These are phyloP conservation scores for Pseudococcus viburni DNA, from an alignment of 2,888 invertebrate species.

Conservation along the genomic window DNA sequence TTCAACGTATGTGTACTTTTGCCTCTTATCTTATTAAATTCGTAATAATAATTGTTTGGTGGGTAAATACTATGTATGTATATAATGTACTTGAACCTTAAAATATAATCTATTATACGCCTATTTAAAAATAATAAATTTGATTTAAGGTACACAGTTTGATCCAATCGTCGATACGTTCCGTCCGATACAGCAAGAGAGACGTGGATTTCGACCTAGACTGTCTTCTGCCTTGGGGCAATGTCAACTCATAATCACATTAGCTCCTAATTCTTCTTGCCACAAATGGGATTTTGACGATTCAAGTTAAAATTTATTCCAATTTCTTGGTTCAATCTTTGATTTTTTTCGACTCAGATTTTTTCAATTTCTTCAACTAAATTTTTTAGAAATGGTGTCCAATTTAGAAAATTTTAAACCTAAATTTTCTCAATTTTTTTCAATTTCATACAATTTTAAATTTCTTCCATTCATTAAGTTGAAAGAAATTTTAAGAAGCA, in stretches of 20 bases:
- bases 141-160: not conserved
- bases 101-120: slow-evolving; percentile 9
- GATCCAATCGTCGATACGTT: not conserved
- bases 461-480: too few relatives aligned
- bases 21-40: not conserved
- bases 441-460: too few relatives aligned
- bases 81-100: slow-evolving; percentile 6
- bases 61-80: not conserved
- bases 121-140: not conserved
- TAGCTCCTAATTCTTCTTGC: too few relatives aligned
- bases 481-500: too few relatives aligned
- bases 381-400: too few relatives aligned
- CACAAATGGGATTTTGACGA: too few relatives aligned
- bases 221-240: slow-evolving; percentile 6
- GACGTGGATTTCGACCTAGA: not conserved
- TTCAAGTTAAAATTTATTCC: too few relatives aligned
- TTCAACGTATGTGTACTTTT: not conserved
- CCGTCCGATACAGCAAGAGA: not conserved
- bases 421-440: too few relatives aligned
- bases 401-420: too few relatives aligned
- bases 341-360: too few relatives aligned
- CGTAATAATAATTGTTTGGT: not conserved
- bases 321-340: too few relatives aligned
- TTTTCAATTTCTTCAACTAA: too few relatives aligned
- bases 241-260: not conserved